Base-by-base conservation (phyloP, 1,140 invertebrate species). In the Alviniconcha marisindica region DNA sequence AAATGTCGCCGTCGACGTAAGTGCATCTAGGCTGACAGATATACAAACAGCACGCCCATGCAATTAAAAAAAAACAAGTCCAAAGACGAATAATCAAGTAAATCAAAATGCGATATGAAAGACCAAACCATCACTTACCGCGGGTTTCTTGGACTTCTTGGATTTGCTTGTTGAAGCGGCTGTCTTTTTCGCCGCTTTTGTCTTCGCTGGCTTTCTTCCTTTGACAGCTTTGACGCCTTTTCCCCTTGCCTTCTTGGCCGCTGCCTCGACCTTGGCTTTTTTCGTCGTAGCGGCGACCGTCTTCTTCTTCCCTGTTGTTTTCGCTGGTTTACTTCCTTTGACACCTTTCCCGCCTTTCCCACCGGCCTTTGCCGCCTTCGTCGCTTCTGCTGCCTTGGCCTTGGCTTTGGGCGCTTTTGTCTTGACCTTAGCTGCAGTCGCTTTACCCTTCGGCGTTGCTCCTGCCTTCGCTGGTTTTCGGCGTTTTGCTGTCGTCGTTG, bases 261-360 rank as follows among this genome's bases (percentile, higher is more conserved):
- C 48, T 2, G 77, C 77, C 28, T 78, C 60, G 7, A 10, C 51
- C 80, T 74, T 51, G 14, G 42, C 21, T 24, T 51, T 82, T 21
- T n/a, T n/a, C n/a, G n/a, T n/a, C n/a, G n/a, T n/a, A n/a, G 33
- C 38, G 2, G 28, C 7, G 15, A n/a, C 31, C 21, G 21, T 36
- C 14, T n/a, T 71, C 54, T 69, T 73, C 24, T 31, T 73, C n/a
- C n/a, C 36, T 51, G 4, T 63, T 12, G 42, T 73, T 31, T 71
- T 82, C 40, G 66, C 7, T 5, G 63, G 66, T 66, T 82, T 71
- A 51, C 56, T 71, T 18, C 48, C 66, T 82, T 71, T 71, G 28
- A 56, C 83, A 3, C 28, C 24, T 60, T 80, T 80, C 78, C 66
- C 38, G 21, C 78, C 78, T 31, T 69, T 80, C 15, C 78, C 78